phyloP scores from a whole-genome alignment of 2,113 vertebrate genomes.

The Polypterus senegalus region DNA sequence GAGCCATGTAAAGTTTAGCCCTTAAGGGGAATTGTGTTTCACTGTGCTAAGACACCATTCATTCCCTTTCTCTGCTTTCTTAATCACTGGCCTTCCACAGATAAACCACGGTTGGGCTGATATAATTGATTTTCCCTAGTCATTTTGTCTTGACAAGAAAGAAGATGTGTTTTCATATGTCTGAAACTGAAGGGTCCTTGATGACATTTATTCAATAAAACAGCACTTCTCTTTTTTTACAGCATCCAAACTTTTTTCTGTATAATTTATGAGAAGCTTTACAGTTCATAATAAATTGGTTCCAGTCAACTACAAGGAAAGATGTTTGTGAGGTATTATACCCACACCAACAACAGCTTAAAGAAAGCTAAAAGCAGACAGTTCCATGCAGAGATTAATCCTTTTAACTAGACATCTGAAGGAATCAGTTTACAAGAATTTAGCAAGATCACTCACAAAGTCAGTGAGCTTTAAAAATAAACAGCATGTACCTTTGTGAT shows the following conservation, averaged over 20 bases:
- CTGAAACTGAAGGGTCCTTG: slow-evolving; percentile 27
- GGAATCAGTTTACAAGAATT: slow-evolving; percentile 22
- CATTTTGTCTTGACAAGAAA: slow-evolving; percentile 21
- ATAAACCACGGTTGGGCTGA: slow-evolving; percentile 28
- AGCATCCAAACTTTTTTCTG: slow-evolving; percentile 27
- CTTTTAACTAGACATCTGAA: slow-evolving; percentile 40
- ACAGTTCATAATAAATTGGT: slow-evolving; percentile 50
- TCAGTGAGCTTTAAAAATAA: too few species aligned
- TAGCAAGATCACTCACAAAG: too few species aligned
- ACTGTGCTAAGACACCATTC: slow-evolving; percentile 26
- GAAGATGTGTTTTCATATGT: slow-evolving; percentile 33
- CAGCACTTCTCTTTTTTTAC: slow-evolving; percentile 18
- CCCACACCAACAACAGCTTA: slow-evolving; percentile 29
- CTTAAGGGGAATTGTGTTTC: not conserved
- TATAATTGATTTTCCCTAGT: slow-evolving; percentile 38
- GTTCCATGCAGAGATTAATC: slow-evolving; percentile 41
- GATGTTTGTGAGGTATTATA: slow-evolving; percentile 41
- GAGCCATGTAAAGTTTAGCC: too few species aligned
- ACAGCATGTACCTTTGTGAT: too few species aligned
- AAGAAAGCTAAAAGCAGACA: slow-evolving; percentile 42
- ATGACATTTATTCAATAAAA: slow-evolving; percentile 21
- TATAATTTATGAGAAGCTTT: slow-evolving; percentile 44
- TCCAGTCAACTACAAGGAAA: slow-evolving; percentile 36
- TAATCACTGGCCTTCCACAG: slow-evolving; percentile 30
- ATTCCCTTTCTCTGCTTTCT: slow-evolving; percentile 24